Base-by-base conservation (phyloP, 2,888 invertebrate genomes). In the Stratiomys singularior region DNA sequence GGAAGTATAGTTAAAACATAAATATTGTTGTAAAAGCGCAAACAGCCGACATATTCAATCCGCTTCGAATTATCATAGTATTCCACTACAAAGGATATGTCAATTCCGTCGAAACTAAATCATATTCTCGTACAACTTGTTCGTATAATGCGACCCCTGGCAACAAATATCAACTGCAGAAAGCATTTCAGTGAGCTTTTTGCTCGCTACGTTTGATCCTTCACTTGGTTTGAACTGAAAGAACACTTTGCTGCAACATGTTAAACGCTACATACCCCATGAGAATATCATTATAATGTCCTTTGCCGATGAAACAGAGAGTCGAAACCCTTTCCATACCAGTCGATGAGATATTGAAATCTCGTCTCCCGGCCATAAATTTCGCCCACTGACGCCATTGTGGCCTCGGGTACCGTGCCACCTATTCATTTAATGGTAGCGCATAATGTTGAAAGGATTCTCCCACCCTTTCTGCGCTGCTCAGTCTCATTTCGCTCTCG, bases 391-490 rank as follows among this genome's bases (percentile, higher is more conserved):
- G 69, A 69, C 21, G 47, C 15, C 47, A 47, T 69, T 47, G 47
- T 69, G 69, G 47, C 69, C 69, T 47, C 25, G 46, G 69, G 69
- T 18, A 69, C 47, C 3, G 25, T 69, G 69, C 69, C 69, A 47
- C 69, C 69, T 69, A 69, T 69, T 47, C 47, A 69, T 69, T 69
- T 47, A 30, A 47, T 18, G 27, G 69, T 30, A 23, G 69, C 37
- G 37, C 47, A 46, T 69, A 47, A 18, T 47, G 47, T 28, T 69
- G 21, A 69, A 47, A 69, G 46, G 9, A 5, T 23, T 69, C 9
- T 37, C 9, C 37, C 37, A 5, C 37, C 37, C 37, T 37, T 37
- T 37, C 69, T 47, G 5, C 52, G 60, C 15, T 13, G 4, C 15
- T n/a, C 52, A 18, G 4, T 9, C 52, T 52, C 15, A 52, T 52